Evolutionary conservation across 2,888 invertebrate species (phyloP), one percentile per base, ranked within the genome.

Genomic region (Brachypalpus laphriformis): DNA sequence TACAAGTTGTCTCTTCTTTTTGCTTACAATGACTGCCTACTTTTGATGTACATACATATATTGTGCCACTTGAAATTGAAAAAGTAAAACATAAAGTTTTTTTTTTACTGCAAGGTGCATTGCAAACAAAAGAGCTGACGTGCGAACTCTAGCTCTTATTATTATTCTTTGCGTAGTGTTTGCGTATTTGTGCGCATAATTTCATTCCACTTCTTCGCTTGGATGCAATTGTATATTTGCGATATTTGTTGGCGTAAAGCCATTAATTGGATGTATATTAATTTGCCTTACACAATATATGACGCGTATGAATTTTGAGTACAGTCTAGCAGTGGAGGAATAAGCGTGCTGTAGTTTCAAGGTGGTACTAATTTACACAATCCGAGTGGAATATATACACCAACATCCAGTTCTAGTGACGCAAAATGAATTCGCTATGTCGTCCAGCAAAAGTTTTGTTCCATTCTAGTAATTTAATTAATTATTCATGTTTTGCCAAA

Each of bases 51-150:
- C 0, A 28, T n/a, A n/a, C n/a, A n/a, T n/a, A n/a, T n/a, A n/a
- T 65, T 65, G 74, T 74, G 54, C 37, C 37, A 66, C 14, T 57
- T 9, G 18, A 37, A 18, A 34, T 9, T 56, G 22, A 7, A 54
- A 49, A 11, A 45, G 11, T 18, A 31, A 25, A 56, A 1, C 9
- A 34, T 9, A 34, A 8, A 9, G n/a, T n/a, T n/a, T 34, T 1
- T 3, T 40, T 40, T 31, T 22, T 16, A 56, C 34, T 34, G 22
- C 16, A 11, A 22, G 18, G 22, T 31, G 34, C 42, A 70, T 37
- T 11, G 11, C 25, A 61, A 75, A 76, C 31, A 57, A 82, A 65
- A 82, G 76, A 76, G 63, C 51, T 82, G 71, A 40, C 47, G 71
- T 76, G 57, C 76, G 34, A 82, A 71, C 77, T 61, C 37, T 20